Base-by-base conservation (phyloP, 2,797 vertebrate genomes). In the Moxostoma hubbsi region DNA sequence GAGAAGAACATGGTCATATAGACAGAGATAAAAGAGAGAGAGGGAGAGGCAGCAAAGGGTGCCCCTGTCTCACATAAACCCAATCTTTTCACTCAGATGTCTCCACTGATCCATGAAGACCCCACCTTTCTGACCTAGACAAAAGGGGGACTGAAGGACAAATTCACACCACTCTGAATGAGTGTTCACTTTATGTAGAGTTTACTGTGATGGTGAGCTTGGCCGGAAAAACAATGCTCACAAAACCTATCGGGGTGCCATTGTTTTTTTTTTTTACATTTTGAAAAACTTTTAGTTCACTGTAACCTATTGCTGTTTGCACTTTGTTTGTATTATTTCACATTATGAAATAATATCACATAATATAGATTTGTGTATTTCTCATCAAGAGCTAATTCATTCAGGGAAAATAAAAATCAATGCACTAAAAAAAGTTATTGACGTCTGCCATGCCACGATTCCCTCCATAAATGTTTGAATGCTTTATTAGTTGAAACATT, bases 151-250 rank as follows among this genome's bases (percentile, higher is more conserved):
- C 87, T 88, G 89, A 90, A 89, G 87, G 89, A 90, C 87, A 88
- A 84, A 89, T 91, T 90, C 92, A 92, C 90, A 87, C 88, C 89
- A 84, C 89, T 90, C 91, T 89, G 91, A 91, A 92, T 93, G 90
- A 90, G 89, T 91, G 89, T 86, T 89, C 89, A 90, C 85, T 92
- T 93, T 90, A 86, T 87, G 76, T 81, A 58, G 83, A 87, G 84
- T 84, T 87, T 87, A 84, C 80, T 62, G 83, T 84, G 85, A 54
- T 58, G 53, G 71, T 68, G 69, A 15, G 57, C 55, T 80, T 89
- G 89, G n/a, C 49, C 10, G 43, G 55, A 49, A 18, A 24, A 36
- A 7, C 18, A 62, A 24, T 43, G n/a, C 36, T 43, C 9, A 24
- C 9, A 10, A 62, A 65, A 65, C 7, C 63, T 15, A 16, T 36